Conservation (phyloP, 1,140 invertebrate genomes). For the Rhizoglyphus robini region DNA sequence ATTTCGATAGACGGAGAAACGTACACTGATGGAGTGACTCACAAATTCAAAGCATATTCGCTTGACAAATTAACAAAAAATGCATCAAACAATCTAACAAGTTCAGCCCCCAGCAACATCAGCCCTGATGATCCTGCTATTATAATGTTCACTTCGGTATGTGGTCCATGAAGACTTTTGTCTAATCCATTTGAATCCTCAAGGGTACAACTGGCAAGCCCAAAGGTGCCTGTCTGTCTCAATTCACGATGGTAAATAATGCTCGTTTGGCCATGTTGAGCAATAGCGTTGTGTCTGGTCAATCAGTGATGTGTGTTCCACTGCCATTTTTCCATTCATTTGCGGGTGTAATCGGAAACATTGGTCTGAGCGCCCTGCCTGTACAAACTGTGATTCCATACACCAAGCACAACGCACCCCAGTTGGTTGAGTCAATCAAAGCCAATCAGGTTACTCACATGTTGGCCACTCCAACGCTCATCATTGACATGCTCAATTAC, state of each 20-base stretch:
- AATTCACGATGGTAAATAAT: constrained; percentile 76
- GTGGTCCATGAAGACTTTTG: too few relatives aligned
- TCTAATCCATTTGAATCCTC: too few relatives aligned
- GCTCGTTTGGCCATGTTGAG: constrained; percentile 50
- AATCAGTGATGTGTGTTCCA: constrained; percentile 37
- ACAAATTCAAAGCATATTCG: not conserved
- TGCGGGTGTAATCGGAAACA: constrained; percentile 55
- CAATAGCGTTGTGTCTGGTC: constrained; percentile 42
- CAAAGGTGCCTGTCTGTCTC: constrained; percentile 69
- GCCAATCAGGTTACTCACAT: constrained; percentile 15
- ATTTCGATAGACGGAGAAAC: not conserved
- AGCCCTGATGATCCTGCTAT: constrained; percentile 16
- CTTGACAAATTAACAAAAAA: constrained; percentile 7
- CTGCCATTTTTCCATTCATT: constrained; percentile 88
- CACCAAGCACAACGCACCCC: constrained; percentile 15
- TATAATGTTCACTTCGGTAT: constrained; percentile 22
- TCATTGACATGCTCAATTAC: constrained; percentile 21
- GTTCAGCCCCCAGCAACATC: not conserved
- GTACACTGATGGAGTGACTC: not conserved
- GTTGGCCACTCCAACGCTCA: constrained; percentile 20
- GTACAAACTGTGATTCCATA: constrained; percentile 2
- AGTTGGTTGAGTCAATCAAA: constrained; percentile 17
- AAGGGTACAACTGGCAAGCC: constrained; percentile 72
- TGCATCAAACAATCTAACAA: not conserved
- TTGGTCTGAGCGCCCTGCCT: constrained; percentile 30